Evolutionary conservation across 2,113 vertebrate genomes (phyloP).

Genomic region (Circaetus cinerascens): DNA sequence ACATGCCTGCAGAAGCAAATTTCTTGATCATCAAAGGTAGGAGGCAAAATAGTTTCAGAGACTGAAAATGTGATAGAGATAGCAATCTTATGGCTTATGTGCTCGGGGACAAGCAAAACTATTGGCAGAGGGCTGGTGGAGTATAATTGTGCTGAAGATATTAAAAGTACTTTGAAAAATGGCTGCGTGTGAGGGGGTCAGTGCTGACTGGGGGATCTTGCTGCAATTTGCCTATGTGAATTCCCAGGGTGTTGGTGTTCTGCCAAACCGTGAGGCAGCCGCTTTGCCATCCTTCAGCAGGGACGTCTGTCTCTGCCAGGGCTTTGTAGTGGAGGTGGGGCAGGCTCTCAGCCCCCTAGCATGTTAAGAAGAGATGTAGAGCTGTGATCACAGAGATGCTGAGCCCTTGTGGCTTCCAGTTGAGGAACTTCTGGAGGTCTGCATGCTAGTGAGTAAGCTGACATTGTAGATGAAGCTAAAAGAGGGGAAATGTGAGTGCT

Average conservation of each 20-base stretch:
- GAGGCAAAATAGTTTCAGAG: background rate
- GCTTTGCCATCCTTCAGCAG: background rate
- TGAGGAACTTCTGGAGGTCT: background rate
- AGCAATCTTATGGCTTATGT: background rate
- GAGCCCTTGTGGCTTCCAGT: background rate
- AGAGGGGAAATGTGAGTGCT: background rate
- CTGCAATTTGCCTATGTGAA: background rate
- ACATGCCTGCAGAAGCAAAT: background rate
- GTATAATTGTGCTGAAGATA: background rate
- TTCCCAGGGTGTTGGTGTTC: background rate
- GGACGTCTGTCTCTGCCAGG: background rate
- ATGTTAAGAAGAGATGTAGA: background rate
- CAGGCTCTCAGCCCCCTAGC: background rate
- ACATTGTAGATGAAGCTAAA: background rate
- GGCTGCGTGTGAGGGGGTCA: background rate
- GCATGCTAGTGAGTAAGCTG: background rate
- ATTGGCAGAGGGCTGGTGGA: background rate
- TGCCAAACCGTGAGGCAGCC: fast-evolving
- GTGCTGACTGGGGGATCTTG: background rate
- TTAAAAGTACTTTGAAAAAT: background rate
- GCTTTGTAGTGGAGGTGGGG: background rate
- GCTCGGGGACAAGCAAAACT: background rate
- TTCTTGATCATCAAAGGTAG: constrained; percentile 30
- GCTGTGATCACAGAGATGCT: background rate
- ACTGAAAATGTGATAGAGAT: background rate